Evolutionary conservation across 37 sponge, comb jelly and placozoan species (phyloP).

Genomic region (Haliclona indistincta): DNA sequence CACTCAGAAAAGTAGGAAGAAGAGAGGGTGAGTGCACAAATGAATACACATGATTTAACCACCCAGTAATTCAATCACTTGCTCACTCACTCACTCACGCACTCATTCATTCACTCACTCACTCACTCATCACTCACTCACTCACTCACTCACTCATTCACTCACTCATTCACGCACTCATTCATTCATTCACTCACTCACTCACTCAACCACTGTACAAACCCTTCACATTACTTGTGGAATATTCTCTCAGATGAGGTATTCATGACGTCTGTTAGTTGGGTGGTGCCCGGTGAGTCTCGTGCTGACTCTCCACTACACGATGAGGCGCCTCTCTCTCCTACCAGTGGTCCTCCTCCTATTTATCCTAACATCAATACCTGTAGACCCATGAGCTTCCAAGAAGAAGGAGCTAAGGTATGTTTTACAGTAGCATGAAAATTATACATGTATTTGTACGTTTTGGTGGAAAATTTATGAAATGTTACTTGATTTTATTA

Average conservation of each 20-base stretch:
- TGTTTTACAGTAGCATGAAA: neutral
- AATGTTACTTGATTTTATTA: too few relatives aligned
- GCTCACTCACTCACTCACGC: too few relatives aligned
- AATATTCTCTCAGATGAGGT: conserved; percentile 40
- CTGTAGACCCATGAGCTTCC: conserved; percentile 78
- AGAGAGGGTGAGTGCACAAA: neutral
- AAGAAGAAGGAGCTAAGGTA: conserved; percentile 84
- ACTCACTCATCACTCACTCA: too few relatives aligned
- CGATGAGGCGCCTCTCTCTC: neutral
- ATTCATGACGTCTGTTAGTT: conserved; percentile 54
- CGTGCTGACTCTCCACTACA: conserved; percentile 4
- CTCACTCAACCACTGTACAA: neutral
- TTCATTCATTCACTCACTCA: too few relatives aligned
- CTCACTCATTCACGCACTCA: too few relatives aligned
- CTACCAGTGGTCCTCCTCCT: neutral
- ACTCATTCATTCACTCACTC: too few relatives aligned
- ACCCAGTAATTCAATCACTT: too few relatives aligned
- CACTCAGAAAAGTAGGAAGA: conserved; percentile 27
- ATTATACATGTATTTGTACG: neutral
- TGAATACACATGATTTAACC: neutral
- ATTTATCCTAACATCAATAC: conserved; percentile 67
- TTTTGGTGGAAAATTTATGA: neutral
- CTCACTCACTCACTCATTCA: too few relatives aligned
- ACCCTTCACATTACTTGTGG: too few relatives aligned
- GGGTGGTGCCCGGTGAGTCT: conserved; percentile 33